phyloP scores from a whole-genome alignment of 2,113 vertebrate species.

The Paramisgurnus dabryanus region DNA sequence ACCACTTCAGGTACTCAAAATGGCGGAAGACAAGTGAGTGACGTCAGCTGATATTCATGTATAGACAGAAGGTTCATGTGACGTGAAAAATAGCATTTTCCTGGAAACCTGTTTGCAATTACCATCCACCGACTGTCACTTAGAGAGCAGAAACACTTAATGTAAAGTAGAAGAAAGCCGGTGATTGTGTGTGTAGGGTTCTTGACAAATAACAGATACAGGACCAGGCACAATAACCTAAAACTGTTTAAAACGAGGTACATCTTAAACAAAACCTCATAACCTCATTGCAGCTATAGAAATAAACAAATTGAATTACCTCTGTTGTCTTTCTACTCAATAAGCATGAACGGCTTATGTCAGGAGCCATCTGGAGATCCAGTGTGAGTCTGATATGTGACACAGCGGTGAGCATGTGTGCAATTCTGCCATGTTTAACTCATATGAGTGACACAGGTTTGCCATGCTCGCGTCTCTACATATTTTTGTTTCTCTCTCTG shows the following conservation, averaged over 20 bases:
- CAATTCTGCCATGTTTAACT: too few relatives aligned
- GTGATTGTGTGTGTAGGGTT: neutral
- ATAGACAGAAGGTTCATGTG: neutral
- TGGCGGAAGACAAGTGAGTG: too few relatives aligned
- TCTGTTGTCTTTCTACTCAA: neutral
- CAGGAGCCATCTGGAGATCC: too few relatives aligned
- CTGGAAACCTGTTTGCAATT: neutral
- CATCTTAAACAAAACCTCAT: neutral
- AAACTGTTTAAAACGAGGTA: constrained; percentile 6
- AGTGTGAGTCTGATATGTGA: too few relatives aligned
- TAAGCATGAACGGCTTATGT: neutral
- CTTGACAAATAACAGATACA: neutral
- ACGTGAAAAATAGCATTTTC: neutral
- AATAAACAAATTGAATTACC: too few relatives aligned
- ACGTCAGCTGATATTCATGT: too few relatives aligned
- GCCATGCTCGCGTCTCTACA: too few relatives aligned
- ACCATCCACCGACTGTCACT: neutral
- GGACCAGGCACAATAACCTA: neutral
- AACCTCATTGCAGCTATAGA: neutral
- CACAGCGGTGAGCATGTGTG: too few relatives aligned
- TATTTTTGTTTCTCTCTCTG: too few relatives aligned
- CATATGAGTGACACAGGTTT: too few relatives aligned
- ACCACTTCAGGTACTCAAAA: too few relatives aligned
- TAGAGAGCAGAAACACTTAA: constrained; percentile 5
- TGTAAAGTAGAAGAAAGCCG: neutral